Conservation (phyloP, 2,888 invertebrate genomes). For the Hirtodrosophila duncani region DNA sequence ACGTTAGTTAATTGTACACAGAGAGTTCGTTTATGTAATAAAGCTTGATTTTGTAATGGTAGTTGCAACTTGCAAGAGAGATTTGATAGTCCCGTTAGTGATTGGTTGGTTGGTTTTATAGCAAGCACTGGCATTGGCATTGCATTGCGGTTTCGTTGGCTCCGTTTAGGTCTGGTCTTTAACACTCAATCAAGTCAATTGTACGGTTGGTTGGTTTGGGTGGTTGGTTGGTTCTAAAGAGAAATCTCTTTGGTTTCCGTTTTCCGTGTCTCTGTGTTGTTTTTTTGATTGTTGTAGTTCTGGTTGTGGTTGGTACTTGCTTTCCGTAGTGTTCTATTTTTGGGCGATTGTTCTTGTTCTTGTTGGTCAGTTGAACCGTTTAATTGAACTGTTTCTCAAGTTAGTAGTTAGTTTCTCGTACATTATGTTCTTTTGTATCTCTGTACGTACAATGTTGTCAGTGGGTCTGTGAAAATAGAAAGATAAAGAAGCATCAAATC, state of each 20-base stretch:
- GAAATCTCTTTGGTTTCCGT: slow-evolving; percentile 26
- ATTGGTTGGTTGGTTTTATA: slow-evolving; percentile 32
- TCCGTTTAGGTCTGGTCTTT: slow-evolving; percentile 64
- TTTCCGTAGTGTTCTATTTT: slow-evolving; percentile 56
- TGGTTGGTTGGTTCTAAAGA: slow-evolving; percentile 40
- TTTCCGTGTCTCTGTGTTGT: slow-evolving; percentile 30
- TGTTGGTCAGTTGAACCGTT: slow-evolving; percentile 62
- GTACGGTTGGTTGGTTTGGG: slow-evolving; percentile 28
- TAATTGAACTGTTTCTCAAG: slow-evolving; percentile 50
- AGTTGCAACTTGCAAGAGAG: slow-evolving; percentile 36
- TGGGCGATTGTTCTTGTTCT: slow-evolving; percentile 40
- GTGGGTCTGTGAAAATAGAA: slow-evolving; percentile 77
- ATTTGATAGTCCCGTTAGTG: slow-evolving; percentile 54
- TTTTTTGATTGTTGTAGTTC: slow-evolving; percentile 37
- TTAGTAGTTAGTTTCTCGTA: slow-evolving; percentile 66
- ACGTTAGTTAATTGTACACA: slow-evolving; percentile 61
- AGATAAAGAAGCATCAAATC: slow-evolving; percentile 68
- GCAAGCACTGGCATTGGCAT: slow-evolving; percentile 58
- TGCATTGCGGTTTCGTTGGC: slow-evolving; percentile 57
- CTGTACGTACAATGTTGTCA: slow-evolving; percentile 67
- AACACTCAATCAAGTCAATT: slow-evolving; percentile 53
- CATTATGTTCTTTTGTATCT: slow-evolving; percentile 65
- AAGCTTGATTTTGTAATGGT: slow-evolving; percentile 40
- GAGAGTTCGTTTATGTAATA: slow-evolving; percentile 52
- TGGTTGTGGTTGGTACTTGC: slow-evolving; percentile 41